These are phyloP conservation scores for Eupithecia inturbata DNA, from an alignment of 2,888 invertebrate species.

Conservation along the genomic window DNA sequence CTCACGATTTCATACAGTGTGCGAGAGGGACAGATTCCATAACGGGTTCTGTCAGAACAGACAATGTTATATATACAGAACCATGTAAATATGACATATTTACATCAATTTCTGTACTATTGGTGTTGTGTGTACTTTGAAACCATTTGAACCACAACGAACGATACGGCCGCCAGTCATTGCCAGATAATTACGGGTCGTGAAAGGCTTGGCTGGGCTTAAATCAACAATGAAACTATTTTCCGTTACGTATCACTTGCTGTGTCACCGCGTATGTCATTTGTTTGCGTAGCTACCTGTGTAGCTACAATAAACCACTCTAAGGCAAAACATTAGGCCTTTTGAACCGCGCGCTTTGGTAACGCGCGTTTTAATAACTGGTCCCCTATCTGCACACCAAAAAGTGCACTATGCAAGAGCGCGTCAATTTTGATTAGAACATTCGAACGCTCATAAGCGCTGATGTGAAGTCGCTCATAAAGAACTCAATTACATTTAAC, in stretches of 20 bases:
- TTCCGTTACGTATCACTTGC: constrained; percentile 10
- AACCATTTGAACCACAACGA: constrained; percentile 3
- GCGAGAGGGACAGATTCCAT: neutral
- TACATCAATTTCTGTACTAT: neutral
- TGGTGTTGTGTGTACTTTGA: neutral
- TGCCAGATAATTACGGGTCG: constrained; percentile 12
- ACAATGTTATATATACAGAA: neutral
- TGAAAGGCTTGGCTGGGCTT: constrained; percentile 16
- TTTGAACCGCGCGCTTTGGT: neutral
- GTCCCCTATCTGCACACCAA: no score
- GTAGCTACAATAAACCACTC: neutral
- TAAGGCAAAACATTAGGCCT: neutral
- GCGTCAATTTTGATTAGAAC: no score
- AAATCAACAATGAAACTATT: constrained; percentile 20
- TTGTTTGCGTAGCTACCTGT: neutral
- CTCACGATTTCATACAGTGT: neutral
- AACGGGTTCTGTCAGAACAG: no score
- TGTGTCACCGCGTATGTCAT: neutral
- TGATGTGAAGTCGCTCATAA: no score
- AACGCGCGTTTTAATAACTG: neutral
- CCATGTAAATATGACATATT: neutral
- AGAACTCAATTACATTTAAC: no score
- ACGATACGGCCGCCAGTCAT: neutral
- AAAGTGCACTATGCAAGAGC: no score
- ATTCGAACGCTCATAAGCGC: no score